These are phyloP conservation scores for Bovichtus diacanthus DNA, from an alignment of 2,797 vertebrate species.

Conservation along the genomic window DNA sequence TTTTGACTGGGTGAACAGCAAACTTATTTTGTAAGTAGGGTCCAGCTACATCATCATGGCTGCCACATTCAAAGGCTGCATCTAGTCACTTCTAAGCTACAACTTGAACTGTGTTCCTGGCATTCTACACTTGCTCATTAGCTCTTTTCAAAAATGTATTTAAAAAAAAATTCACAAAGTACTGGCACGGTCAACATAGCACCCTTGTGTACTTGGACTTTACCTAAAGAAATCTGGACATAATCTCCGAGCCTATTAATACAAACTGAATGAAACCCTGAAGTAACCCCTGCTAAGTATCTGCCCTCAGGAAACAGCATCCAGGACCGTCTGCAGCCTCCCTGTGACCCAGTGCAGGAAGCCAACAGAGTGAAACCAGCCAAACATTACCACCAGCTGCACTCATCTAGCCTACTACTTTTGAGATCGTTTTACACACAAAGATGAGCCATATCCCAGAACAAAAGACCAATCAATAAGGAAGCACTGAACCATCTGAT, in stretches of 20 bases:
- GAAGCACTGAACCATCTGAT: conserved; percentile 45
- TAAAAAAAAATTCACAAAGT: not conserved
- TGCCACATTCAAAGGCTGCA: conserved; percentile 28
- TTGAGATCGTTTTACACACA: conserved; percentile 16
- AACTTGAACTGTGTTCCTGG: not conserved
- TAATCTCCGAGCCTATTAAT: not conserved
- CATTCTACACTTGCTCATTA: not conserved
- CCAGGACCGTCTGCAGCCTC: conserved; percentile 60
- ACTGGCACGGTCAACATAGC: not conserved
- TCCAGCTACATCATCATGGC: conserved; percentile 15
- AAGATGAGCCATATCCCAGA: conserved; percentile 27
- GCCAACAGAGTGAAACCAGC: conserved; percentile 21
- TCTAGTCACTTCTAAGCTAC: not conserved
- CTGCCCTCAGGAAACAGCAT: conserved; percentile 62
- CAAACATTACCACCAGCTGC: conserved; percentile 21
- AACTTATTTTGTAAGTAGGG: conserved; percentile 14
- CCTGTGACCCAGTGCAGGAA: conserved; percentile 50
- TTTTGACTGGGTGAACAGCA: not conserved
- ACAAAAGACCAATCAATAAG: conserved; percentile 49
- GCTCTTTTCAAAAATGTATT: not conserved
- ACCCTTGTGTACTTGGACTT: not conserved
- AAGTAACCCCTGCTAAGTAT: conserved; percentile 26
- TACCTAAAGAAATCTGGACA: not conserved
- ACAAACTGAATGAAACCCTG: conserved; percentile 10
- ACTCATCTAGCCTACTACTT: conserved; percentile 18